Conservation (phyloP, 2,113 vertebrate species). For the Grallaria varia region DNA sequence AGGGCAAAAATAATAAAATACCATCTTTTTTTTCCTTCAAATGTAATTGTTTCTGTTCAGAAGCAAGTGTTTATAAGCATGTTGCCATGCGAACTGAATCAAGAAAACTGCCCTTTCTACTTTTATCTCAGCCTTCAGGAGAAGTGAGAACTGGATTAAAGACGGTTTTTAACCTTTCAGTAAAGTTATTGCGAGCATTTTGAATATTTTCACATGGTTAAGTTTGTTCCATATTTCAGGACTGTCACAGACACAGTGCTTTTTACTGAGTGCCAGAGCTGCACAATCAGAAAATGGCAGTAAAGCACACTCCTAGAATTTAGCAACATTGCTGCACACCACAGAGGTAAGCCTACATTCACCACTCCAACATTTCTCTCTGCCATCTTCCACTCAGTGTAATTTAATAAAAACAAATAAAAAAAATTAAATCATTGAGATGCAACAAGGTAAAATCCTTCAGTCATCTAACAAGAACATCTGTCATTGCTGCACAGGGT, state of each 20-base stretch:
- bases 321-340: neutral
- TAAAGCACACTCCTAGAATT: neutral
- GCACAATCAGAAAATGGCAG: neutral
- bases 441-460: neutral
- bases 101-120: constrained; percentile 5
- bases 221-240: neutral
- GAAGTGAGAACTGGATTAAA: neutral
- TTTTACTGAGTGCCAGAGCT: neutral
- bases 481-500: neutral
- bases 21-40: neutral
- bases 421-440: neutral
- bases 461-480: neutral
- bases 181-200: neutral
- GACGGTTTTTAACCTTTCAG: neutral
- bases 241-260: neutral
- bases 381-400: neutral
- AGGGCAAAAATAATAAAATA: neutral
- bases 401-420: neutral
- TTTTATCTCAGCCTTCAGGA: constrained; percentile 18
- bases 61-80: neutral
- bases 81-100: constrained; percentile 13
- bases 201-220: neutral
- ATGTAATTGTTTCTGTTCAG: neutral
- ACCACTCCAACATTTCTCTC: neutral
- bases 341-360: neutral